A percentile compares a stretch with the other conserved stretches of the same genome.
Conservation (phyloP, 2,113 vertebrate genomes). For the Naja naja region DNA sequence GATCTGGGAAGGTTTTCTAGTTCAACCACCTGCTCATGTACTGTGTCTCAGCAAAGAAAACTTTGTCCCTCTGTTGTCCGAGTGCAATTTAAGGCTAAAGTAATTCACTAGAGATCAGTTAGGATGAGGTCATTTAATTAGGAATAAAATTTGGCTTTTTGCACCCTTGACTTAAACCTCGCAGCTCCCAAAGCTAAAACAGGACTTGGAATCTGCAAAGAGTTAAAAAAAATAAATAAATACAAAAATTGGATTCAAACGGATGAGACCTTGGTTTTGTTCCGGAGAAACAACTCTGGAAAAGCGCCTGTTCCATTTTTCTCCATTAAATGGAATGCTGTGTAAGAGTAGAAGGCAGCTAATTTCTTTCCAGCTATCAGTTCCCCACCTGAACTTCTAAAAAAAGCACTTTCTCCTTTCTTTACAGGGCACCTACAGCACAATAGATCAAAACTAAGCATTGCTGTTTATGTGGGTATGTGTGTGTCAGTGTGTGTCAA, state of each 20-base stretch:
- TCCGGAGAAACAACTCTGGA: not conserved
- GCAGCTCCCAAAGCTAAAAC: not conserved
- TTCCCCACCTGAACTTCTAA: not conserved
- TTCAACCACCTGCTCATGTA: not conserved
- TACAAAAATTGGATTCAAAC: not conserved
- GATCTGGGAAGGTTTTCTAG: not conserved
- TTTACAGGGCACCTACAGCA: not conserved
- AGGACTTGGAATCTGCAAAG: slow-evolving; percentile 14
- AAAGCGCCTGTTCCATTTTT: not conserved
- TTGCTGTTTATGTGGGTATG: not conserved
- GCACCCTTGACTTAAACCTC: slow-evolving; percentile 3
- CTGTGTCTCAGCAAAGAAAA: not conserved
- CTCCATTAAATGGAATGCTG: not conserved
- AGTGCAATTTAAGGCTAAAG: not conserved
- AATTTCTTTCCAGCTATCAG: not conserved
- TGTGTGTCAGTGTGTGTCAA: not conserved
- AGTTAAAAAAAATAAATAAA: not conserved
- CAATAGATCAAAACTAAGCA: not conserved
- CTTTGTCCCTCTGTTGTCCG: not conserved
- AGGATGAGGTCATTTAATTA: slow-evolving; percentile 29
- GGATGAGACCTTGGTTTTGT: not conserved
- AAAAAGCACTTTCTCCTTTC: not conserved
- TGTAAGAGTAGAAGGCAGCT: not conserved
- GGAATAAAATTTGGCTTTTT: slow-evolving; percentile 24
- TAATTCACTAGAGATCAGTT: slow-evolving; percentile 25